These are phyloP conservation scores for Calephelis nemesis DNA, from an alignment of 1,140 invertebrate species.

Conservation along the genomic window DNA sequence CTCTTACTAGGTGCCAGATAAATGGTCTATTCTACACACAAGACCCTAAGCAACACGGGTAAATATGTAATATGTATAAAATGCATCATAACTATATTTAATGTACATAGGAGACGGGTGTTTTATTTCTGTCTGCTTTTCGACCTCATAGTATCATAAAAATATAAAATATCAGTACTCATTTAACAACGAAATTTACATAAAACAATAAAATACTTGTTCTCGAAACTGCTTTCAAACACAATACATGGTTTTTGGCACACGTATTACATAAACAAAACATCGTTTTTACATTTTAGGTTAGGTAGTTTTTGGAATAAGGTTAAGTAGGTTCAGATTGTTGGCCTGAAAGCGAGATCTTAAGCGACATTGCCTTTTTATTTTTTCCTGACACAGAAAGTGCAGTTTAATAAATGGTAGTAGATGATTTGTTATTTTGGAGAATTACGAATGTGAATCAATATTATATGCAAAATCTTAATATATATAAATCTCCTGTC, in stretches of 20 bases:
- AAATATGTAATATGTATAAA: too few species aligned
- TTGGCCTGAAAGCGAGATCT: conserved; percentile 7
- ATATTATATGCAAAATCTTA: neutral
- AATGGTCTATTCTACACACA: too few species aligned
- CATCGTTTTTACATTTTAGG: neutral
- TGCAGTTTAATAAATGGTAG: neutral
- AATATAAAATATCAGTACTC: too few species aligned
- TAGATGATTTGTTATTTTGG: neutral
- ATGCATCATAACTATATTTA: too few species aligned
- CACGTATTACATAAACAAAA: neutral
- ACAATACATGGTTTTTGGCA: neutral
- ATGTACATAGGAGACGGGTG: too few species aligned
- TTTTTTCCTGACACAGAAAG: neutral
- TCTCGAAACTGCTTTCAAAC: neutral
- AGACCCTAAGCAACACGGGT: too few species aligned
- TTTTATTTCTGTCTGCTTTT: too few species aligned
- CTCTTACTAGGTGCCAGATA: too few species aligned
- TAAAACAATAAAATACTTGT: neutral
- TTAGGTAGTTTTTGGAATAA: neutral
- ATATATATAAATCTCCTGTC: too few species aligned
- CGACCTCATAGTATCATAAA: too few species aligned
- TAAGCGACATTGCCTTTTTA: neutral
- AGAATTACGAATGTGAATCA: neutral
- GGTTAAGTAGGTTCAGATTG: conserved; percentile 10
- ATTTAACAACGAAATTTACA: neutral